Evolutionary conservation across 53 echinoderm and acorn worm genomes (phyloP).

Genomic region (Zoroaster sp.): DNA sequence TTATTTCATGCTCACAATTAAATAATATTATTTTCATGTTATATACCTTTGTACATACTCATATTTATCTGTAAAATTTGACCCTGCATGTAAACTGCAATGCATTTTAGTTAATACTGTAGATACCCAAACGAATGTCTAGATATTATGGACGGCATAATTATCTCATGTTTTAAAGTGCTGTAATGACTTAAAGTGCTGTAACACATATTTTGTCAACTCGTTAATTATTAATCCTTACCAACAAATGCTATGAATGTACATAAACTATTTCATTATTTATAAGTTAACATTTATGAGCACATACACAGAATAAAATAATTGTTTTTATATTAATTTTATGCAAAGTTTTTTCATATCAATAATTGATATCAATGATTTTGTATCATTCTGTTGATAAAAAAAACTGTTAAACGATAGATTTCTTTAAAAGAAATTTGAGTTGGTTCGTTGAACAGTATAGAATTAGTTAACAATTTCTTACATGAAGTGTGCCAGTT

Average conservation of each 20-base stretch:
- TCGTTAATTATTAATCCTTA: slow-evolving; percentile 5
- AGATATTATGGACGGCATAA: not conserved
- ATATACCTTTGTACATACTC: not conserved
- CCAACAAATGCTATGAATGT: not conserved
- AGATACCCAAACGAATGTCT: not conserved
- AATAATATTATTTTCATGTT: no score
- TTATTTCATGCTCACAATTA: not conserved
- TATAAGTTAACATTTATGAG: slow-evolving; percentile 49
- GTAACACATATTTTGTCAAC: not conserved
- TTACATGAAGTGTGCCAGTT: no score
- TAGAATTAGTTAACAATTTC: no score
- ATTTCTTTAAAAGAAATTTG: no score
- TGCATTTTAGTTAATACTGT: not conserved
- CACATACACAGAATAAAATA: slow-evolving; percentile 34
- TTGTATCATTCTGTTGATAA: no score
- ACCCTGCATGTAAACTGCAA: slow-evolving; percentile 35
- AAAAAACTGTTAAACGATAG: no score
- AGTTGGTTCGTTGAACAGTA: no score
- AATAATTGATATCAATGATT: no score
- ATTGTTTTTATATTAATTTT: slow-evolving; percentile 32
- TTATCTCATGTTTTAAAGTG: not conserved
- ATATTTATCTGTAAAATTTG: slow-evolving; percentile 32
- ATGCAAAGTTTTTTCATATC: no score
- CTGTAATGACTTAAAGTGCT: not conserved
- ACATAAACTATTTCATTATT: slow-evolving; percentile 38